Evolutionary conservation across 2,888 invertebrate genomes (phyloP).

Genomic region (Drosophila formosana): DNA sequence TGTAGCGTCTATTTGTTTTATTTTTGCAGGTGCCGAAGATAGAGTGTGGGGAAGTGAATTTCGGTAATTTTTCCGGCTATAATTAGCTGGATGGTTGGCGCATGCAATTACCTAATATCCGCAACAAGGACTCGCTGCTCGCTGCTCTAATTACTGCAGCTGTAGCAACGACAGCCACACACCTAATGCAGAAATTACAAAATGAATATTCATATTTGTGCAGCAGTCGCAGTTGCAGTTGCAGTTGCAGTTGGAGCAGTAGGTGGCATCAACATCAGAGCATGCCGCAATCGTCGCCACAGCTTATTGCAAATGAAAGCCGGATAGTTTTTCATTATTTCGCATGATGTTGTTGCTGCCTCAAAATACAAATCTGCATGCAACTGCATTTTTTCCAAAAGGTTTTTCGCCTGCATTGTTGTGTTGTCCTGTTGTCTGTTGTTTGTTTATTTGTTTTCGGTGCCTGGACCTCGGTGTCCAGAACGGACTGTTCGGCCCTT

Average conservation of each 20-base stretch:
- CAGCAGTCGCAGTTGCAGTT: constrained; percentile 18
- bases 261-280: constrained; percentile 19
- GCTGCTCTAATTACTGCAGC: constrained; percentile 69
- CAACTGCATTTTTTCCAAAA: constrained; percentile 27
- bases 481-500: constrained; percentile 41
- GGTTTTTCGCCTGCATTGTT: constrained; percentile 17
- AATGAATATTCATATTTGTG: constrained; percentile 74
- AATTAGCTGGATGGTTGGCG: constrained; percentile 63
- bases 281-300: constrained; percentile 47
- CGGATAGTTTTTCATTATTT: constrained; percentile 69
- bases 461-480: constrained; percentile 17
- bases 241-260: constrained; percentile 23
- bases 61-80: constrained; percentile 48
- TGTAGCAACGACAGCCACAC: constrained; percentile 35
- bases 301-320: constrained; percentile 62
- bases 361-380: constrained; percentile 56
- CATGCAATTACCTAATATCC: constrained; percentile 67
- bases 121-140: constrained; percentile 59
- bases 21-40: not conserved
- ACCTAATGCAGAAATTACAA: constrained; percentile 72
- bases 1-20: constrained; percentile 38
- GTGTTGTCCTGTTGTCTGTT: constrained; percentile 4
- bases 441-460: constrained; percentile 25
- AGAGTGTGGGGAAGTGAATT: constrained; percentile 2
- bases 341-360: constrained; percentile 28